These are phyloP conservation scores for Sebastes alutus DNA, from an alignment of 2,797 vertebrate genomes.

Conservation along the genomic window DNA sequence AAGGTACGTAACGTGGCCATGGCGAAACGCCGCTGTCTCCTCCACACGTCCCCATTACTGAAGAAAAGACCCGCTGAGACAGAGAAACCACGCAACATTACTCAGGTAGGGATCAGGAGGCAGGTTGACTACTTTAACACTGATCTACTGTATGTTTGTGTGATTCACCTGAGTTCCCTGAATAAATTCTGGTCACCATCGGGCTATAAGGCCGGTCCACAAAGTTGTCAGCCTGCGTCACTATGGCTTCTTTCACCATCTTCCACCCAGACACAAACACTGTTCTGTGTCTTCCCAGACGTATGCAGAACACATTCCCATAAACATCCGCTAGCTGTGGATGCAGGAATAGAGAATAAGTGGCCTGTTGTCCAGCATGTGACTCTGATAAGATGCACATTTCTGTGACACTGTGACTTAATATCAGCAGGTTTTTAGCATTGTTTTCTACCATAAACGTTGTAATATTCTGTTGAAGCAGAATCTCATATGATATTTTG, in stretches of 20 bases:
- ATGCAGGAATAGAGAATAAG: constrained; percentile 47
- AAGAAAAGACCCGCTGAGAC: constrained; percentile 74
- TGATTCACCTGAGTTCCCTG: constrained; percentile 77
- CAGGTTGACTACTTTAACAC: neutral
- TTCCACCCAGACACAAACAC: constrained; percentile 82
- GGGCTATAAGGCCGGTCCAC: constrained; percentile 78
- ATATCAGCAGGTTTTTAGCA: neutral
- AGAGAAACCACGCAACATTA: neutral
- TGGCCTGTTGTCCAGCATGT: constrained; percentile 57
- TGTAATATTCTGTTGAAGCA: neutral
- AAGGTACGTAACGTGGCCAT: constrained; percentile 76
- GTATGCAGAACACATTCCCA: constrained; percentile 81
- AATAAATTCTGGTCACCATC: constrained; percentile 58
- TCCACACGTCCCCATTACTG: constrained; percentile 80
- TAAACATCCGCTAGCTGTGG: constrained; percentile 82
- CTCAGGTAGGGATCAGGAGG: neutral
- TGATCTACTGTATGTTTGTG: neutral
- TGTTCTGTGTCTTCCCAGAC: constrained; percentile 58
- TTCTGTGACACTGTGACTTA: constrained; percentile 16
- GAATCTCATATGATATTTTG: neutral
- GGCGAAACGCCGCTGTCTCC: constrained; percentile 78
- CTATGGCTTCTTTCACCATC: constrained; percentile 85
- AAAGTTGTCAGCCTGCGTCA: constrained; percentile 84
- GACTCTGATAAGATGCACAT: constrained; percentile 34
- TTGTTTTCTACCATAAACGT: neutral